These are phyloP conservation scores for Pitangus sulphuratus DNA, from an alignment of 2,797 vertebrate species.

Conservation along the genomic window DNA sequence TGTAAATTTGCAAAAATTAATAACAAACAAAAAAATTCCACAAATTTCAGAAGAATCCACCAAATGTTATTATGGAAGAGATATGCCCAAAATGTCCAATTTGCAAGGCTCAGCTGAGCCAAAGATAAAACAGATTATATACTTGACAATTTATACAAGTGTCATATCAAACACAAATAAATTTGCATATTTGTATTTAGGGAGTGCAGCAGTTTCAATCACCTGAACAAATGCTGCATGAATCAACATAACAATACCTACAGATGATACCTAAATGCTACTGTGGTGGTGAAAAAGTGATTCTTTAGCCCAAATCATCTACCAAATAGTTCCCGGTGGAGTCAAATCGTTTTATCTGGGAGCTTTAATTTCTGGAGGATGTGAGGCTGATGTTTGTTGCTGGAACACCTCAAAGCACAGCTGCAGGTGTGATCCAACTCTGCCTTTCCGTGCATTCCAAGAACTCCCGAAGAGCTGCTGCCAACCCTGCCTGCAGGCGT, in stretches of 20 bases:
- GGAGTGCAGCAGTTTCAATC: neutral
- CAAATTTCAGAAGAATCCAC: neutral
- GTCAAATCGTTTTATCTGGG: accelerated
- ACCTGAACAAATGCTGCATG: neutral
- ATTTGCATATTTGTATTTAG: neutral
- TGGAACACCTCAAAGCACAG: neutral
- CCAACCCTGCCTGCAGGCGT: neutral
- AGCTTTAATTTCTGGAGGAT: neutral
- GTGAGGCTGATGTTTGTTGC: neutral
- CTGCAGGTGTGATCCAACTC: neutral
- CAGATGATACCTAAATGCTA: neutral
- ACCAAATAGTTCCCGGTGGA: accelerated
- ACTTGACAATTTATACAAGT: neutral
- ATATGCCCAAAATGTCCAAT: neutral
- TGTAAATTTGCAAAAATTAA: neutral
- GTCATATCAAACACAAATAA: neutral
- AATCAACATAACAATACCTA: neutral
- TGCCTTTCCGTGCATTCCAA: too few relatives aligned
- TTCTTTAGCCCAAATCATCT: neutral
- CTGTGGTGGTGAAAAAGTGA: neutral
- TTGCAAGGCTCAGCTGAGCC: neutral
- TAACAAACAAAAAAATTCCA: neutral
- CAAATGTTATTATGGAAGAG: neutral
- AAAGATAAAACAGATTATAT: neutral
- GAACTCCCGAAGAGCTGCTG: neutral